A percentile compares a stretch with the other conserved stretches of the same genome.
Conservation (phyloP, 2,113 vertebrate genomes). For the Ardeotis arabs region DNA sequence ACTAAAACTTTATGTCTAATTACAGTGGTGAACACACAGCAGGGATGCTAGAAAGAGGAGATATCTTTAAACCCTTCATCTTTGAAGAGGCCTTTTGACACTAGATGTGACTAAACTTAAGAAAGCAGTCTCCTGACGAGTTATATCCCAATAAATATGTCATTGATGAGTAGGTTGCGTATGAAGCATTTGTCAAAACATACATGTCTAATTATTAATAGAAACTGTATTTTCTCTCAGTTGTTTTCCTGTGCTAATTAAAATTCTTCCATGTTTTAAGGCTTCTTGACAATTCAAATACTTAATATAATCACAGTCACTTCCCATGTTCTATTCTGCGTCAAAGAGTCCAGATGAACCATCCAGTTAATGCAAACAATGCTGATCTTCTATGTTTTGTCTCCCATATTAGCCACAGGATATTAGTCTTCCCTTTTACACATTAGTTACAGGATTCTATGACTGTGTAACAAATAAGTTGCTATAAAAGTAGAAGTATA, state of each 20-base stretch:
- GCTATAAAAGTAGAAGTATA: conserved; percentile 26
- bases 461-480: conserved; percentile 24
- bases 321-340: background rate
- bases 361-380: background rate
- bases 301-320: background rate
- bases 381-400: background rate
- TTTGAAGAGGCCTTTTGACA: conserved; percentile 48
- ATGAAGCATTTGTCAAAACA: conserved; percentile 1
- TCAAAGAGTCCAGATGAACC: background rate
- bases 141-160: conserved; percentile 1
- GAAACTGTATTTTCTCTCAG: background rate
- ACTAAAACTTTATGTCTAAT: conserved; percentile 53
- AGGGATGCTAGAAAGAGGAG: conserved; percentile 12
- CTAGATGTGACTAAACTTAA: conserved; percentile 37
- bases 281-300: background rate
- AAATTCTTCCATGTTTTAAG: conserved; percentile 11
- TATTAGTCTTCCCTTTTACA: background rate
- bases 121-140: background rate
- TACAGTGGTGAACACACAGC: conserved; percentile 14
- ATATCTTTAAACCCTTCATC: conserved; percentile 43
- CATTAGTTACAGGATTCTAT: conserved; percentile 31
- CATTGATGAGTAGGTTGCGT: background rate
- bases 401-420: background rate
- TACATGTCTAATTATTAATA: conserved; percentile 49
- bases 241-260: conserved; percentile 36